Percentiles rank a stretch among this genome's conserved stretches.
These are phyloP conservation scores for Falcunculus frontatus DNA, from an alignment of 2,113 vertebrate species.

Conservation along the genomic window DNA sequence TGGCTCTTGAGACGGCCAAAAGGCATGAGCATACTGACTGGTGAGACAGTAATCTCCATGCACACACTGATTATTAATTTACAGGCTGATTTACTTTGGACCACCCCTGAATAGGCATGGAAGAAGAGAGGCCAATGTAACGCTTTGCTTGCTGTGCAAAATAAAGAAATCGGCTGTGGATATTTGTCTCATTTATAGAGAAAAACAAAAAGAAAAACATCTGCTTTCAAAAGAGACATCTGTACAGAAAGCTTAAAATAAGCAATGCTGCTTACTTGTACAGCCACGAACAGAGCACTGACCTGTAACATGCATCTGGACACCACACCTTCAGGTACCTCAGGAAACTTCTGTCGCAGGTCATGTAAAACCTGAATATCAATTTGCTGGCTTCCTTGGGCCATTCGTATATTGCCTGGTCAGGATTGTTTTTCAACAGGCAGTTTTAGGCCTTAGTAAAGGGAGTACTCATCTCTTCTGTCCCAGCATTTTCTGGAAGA, in stretches of 20 bases:
- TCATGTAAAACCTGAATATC: conserved; percentile 99
- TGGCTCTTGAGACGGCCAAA: neutral
- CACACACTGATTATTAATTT: neutral
- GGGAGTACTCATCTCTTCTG: conserved; percentile 82
- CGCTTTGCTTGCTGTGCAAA: neutral
- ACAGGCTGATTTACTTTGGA: neutral
- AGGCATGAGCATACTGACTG: neutral
- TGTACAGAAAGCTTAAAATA: neutral
- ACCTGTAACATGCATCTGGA: conserved; percentile 98
- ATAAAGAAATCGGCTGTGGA: neutral
- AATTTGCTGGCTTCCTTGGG: conserved; percentile 99
- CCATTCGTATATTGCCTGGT: conserved; percentile 97
- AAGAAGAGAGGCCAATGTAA: neutral
- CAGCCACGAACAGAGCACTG: conserved; percentile 60
- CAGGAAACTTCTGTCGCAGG: conserved; percentile 98
- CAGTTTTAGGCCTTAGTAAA: conserved; percentile 80
- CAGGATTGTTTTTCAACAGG: conserved; percentile 80
- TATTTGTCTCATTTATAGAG: neutral
- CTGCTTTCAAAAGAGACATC: neutral
- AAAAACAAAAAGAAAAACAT: neutral
- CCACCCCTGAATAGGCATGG: neutral
- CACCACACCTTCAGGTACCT: conserved; percentile 98
- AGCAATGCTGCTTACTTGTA: neutral
- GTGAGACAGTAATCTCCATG: neutral
- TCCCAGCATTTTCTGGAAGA: conserved; percentile 85